phyloP scores from a whole-genome alignment of 2,113 vertebrate genomes.

The Azemiops feae region DNA sequence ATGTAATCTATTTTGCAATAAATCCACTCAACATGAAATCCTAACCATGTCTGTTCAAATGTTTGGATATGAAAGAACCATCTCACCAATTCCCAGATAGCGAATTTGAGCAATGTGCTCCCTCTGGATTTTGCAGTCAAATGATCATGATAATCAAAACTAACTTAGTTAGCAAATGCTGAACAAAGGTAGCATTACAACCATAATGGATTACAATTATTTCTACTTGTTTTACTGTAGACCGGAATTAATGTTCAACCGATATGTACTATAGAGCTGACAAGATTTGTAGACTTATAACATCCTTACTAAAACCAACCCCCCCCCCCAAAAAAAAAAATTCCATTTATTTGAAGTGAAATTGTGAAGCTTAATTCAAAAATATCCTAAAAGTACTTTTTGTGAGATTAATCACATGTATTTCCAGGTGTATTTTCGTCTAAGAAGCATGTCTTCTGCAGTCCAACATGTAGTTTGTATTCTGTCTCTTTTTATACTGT shows the following conservation, averaged over 20 bases:
- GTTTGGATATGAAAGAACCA: neutral
- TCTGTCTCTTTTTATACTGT: neutral
- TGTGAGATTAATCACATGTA: neutral
- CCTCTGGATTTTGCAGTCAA: neutral
- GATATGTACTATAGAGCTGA: neutral
- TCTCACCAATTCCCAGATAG: neutral
- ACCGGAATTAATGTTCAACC: neutral
- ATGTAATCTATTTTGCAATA: neutral
- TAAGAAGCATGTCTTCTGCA: neutral
- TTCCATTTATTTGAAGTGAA: neutral
- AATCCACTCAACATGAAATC: neutral
- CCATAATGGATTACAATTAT: neutral
- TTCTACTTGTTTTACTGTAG: neutral
- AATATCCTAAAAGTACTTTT: neutral
- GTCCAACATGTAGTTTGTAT: neutral
- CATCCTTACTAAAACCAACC: neutral
- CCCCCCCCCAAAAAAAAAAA: neutral
- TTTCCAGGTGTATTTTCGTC: neutral
- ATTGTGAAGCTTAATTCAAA: neutral
- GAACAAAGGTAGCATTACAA: neutral
- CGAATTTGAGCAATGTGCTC: neutral
- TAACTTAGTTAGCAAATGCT: neutral
- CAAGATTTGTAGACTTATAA: neutral
- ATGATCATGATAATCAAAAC: neutral
- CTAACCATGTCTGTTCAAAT: neutral